A percentile compares a stretch with the other conserved stretches of the same genome.
phyloP scores from a whole-genome alignment of 2,113 vertebrate genomes.

The Podarcis cretensis region DNA sequence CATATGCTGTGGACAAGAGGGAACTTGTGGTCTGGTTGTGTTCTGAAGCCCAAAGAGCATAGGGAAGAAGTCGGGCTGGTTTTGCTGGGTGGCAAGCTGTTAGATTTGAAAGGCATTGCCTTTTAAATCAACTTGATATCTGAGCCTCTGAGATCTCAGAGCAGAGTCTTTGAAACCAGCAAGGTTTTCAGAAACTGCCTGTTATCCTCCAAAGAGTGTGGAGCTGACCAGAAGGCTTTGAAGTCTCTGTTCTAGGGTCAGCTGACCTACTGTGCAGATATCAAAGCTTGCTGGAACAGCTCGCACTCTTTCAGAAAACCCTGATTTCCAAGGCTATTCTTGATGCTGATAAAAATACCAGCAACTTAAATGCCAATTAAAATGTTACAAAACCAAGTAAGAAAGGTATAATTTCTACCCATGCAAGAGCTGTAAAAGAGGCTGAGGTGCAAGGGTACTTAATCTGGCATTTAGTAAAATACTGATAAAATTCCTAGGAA shows the following conservation, averaged over 20 bases:
- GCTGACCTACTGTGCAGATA: constrained; percentile 7
- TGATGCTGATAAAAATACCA: neutral
- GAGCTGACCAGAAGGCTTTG: constrained; percentile 21
- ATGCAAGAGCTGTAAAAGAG: neutral
- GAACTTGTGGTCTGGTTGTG: neutral
- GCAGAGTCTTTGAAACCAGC: constrained; percentile 40
- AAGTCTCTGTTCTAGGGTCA: constrained; percentile 28
- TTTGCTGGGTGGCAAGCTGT: constrained; percentile 2
- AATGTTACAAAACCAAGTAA: neutral
- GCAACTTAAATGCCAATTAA: neutral
- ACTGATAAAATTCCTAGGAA: neutral
- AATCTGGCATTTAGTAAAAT: neutral
- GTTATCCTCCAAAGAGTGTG: neutral
- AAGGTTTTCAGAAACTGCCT: constrained; percentile 47
- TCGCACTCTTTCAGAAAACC: neutral
- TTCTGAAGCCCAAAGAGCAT: constrained; percentile 16
- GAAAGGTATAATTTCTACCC: constrained; percentile 8
- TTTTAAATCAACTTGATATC: constrained; percentile 42
- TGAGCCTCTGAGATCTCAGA: constrained; percentile 37
- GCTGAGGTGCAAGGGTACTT: neutral
- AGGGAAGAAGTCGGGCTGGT: neutral
- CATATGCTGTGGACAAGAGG: neutral
- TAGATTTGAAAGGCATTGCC: constrained; percentile 16
- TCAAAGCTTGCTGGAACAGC: constrained; percentile 1
- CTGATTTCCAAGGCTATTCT: constrained; percentile 12